A percentile compares a stretch with the other conserved stretches of the same genome.
These are phyloP conservation scores for Phodopus roborovskii DNA, from an alignment of 2,113 vertebrate genomes.

Conservation along the genomic window DNA sequence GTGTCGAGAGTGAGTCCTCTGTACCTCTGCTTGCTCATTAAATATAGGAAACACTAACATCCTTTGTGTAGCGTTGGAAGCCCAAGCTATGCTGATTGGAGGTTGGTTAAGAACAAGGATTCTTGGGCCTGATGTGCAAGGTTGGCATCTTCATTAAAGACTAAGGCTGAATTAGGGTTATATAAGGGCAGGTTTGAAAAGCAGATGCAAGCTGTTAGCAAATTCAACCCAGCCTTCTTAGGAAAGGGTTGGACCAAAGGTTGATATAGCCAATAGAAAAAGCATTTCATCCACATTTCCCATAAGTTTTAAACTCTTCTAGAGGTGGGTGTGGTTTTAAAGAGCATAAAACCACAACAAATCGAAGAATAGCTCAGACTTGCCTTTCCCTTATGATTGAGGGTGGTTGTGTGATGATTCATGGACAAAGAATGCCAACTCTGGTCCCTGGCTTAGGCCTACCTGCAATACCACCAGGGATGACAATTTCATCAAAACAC, in stretches of 20 bases:
- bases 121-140: constrained; percentile 29
- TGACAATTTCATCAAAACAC: neutral
- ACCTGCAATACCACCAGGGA: neutral
- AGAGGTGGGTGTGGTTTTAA: constrained; percentile 43
- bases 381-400: constrained; percentile 52
- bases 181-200: constrained; percentile 62
- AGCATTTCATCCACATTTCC: constrained; percentile 56
- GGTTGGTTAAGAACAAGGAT: constrained; percentile 28
- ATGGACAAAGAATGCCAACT: neutral
- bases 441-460: neutral
- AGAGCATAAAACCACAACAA: constrained; percentile 57
- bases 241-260: constrained; percentile 37
- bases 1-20: neutral
- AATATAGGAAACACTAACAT: constrained; percentile 43
- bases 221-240: constrained; percentile 15
- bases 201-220: constrained; percentile 27
- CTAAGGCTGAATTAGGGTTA: constrained; percentile 51
- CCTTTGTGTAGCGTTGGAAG: constrained; percentile 52
- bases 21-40: neutral
- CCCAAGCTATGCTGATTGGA: constrained; percentile 28
- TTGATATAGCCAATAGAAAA: constrained; percentile 15
- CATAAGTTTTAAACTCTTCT: constrained; percentile 45
- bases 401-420: constrained; percentile 62
- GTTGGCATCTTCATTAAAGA: constrained; percentile 60
- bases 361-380: constrained; percentile 65